Percentiles rank a stretch among this genome's conserved stretches.
Evolutionary conservation across 1,140 invertebrate species (phyloP).

Genomic region (Polypedilum vanderplanki): DNA sequence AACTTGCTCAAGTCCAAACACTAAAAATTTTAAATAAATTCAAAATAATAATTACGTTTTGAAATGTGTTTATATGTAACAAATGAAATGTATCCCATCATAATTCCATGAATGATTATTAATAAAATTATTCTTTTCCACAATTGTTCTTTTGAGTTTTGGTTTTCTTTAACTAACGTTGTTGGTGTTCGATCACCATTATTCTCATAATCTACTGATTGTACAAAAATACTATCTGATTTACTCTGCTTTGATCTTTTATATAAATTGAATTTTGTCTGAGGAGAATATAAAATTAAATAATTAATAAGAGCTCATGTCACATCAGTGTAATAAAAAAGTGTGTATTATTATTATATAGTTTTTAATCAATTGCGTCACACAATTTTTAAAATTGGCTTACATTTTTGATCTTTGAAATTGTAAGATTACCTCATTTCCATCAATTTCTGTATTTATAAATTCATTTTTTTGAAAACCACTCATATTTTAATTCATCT

Average conservation of each 20-base stretch:
- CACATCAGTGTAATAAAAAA: no score
- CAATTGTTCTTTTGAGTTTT: neutral
- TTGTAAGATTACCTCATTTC: neutral
- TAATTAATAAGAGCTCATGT: neutral
- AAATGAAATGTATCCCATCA: neutral
- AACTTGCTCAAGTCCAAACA: no score
- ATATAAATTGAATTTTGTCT: neutral
- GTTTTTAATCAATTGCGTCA: neutral
- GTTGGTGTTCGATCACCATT: neutral
- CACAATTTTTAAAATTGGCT: neutral
- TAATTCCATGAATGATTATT: neutral
- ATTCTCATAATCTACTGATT: neutral
- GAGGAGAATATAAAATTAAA: neutral
- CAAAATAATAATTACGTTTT: no score
- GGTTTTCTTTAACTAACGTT: neutral
- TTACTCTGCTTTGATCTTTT: neutral
- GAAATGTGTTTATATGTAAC: neutral
- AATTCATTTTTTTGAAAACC: neutral
- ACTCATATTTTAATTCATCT: neutral
- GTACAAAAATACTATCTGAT: neutral
- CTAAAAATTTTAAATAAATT: no score
- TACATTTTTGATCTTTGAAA: neutral
- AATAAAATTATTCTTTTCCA: neutral
- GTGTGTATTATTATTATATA: no score
- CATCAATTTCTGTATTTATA: neutral